These are phyloP conservation scores for Aphidius colemani DNA, from an alignment of 2,888 invertebrate species.

Conservation along the genomic window DNA sequence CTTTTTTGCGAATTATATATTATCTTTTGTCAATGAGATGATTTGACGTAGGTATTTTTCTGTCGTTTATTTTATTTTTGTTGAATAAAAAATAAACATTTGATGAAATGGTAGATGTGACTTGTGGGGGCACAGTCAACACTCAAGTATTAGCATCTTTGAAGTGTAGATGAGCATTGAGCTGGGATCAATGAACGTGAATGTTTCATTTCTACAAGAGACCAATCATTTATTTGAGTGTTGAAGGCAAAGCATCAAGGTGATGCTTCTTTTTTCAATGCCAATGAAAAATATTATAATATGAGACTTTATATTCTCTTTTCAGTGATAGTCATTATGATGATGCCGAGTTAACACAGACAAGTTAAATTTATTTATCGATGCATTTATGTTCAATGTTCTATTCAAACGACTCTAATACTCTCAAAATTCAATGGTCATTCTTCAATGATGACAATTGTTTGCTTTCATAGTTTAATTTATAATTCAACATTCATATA, in stretches of 20 bases:
- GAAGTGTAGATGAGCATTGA: not conserved
- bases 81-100: not conserved
- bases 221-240: conserved; percentile 10
- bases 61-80: not conserved
- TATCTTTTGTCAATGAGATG: not conserved
- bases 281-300: not conserved
- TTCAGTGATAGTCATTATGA: not conserved
- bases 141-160: not conserved
- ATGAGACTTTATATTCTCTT: not conserved
- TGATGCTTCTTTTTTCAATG: not conserved
- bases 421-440: conserved; percentile 16
- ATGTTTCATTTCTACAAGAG: conserved; percentile 7
- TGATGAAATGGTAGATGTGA: not conserved
- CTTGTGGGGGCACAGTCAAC: not conserved
- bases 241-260: conserved; percentile 10
- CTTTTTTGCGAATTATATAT: conserved; percentile 36
- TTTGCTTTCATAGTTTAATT: too few species aligned
- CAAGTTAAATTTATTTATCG: not conserved
- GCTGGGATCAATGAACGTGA: conserved; percentile 1
- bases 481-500: too few species aligned
- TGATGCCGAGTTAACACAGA: not conserved
- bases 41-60: not conserved
- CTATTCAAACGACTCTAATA: conserved; percentile 1
- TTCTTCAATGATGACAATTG: not conserved
- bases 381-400: conserved; percentile 1